Evolutionary conservation across 2,797 vertebrate genomes (phyloP), one percentile per base, ranked within the genome.

Genomic region (Leuciscus waleckii): DNA sequence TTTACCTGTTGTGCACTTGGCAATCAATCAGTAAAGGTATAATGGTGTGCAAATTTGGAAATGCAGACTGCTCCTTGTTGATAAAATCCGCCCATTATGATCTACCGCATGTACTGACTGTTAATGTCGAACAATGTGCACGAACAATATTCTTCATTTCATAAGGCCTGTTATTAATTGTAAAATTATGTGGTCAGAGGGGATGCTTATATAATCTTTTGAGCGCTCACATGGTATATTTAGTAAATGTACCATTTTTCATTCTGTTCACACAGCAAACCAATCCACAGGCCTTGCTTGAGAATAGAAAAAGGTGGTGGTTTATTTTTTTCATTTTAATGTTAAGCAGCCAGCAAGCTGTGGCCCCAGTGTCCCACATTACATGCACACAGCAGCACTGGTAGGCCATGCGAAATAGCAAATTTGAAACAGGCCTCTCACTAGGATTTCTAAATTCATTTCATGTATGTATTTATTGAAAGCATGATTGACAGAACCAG

Each of bases 381-480:
- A 83, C 46, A 82, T 73, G 37, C 37, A 67, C 61, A 39, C 29
- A 56, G 4, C 23, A 83, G 21, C 9, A 6, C 32, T 63, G 71
- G 8, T 29, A 67, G 61, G 29, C 23, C 26, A 35, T 35, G 54
- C 7, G 21, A 65, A 65, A 32, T 43, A 23, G 65, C 17, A 65
- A 29, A 46, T 43, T 68, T 37, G 7, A 80, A 80, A 79, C 0
- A 5, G 61, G 79, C 21, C 21, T 26, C 46, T 69, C 32, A n/a
- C 32, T 51, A 21, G 79, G 43, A 39, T 83, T 68, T 51, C 82
- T 19, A 37, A 83, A 76, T 54, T 76, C 1, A 54, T 83, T 76
- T 76, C 32, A 67, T 83, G 61, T 51, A 76, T 39, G 61, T 39
- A 54, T 83, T 77, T 83, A 68, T 67, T 68, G 46, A 41, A 68